Conservation (phyloP, 2,797 vertebrate species). For the Anas bahamensis region DNA sequence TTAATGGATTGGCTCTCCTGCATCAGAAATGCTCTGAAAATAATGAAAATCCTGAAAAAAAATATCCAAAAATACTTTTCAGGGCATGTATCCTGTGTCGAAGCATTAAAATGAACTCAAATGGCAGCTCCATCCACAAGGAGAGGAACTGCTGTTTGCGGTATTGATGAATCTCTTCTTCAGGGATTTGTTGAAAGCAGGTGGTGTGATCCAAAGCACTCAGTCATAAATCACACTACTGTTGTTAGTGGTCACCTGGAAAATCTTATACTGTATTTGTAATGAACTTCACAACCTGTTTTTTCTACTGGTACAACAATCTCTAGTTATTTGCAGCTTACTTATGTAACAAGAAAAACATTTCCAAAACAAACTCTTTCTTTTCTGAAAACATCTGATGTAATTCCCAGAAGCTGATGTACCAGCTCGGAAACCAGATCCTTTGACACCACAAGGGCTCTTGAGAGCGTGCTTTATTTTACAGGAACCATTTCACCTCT, state of each 20-base stretch:
- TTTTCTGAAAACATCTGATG: constrained; percentile 63
- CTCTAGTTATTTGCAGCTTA: neutral
- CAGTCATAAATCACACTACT: neutral
- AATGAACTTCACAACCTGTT: constrained; percentile 1
- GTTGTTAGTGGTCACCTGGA: neutral
- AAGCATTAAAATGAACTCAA: neutral
- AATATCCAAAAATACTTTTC: neutral
- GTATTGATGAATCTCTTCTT: neutral
- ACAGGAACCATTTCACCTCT: neutral
- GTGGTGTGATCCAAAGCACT: neutral
- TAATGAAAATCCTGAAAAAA: neutral
- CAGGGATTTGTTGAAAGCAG: neutral
- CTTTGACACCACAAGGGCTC: constrained; percentile 10
- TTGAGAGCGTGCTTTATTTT: neutral
- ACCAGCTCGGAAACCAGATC: constrained; percentile 8
- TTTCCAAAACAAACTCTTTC: constrained; percentile 50
- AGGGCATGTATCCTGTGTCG: neutral
- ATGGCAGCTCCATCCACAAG: neutral
- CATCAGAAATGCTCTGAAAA: neutral
- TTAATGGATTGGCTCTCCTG: neutral
- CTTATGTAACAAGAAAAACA: constrained; percentile 50
- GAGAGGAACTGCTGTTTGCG: neutral
- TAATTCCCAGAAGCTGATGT: constrained; percentile 42
- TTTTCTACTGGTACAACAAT: constrained; percentile 38
- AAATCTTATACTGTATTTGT: constrained; percentile 15